Evolutionary conservation across 2,113 vertebrate genomes (phyloP).

Genomic region (Ascaphus truei): DNA sequence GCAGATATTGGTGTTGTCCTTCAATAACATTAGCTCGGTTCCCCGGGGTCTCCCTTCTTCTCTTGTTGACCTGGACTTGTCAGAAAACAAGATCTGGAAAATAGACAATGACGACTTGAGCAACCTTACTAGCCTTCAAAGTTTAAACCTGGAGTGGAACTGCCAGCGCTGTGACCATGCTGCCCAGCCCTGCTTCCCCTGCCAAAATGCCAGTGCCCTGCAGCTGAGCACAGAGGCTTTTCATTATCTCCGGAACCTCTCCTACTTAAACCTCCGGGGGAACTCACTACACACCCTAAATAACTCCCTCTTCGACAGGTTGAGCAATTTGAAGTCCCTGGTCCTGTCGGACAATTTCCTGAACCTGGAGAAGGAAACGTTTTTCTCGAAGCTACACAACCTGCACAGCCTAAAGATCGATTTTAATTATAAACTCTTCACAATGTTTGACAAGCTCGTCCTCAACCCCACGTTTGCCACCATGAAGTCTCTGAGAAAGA

Average conservation of each 20-base stretch:
- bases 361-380: constrained; percentile 59
- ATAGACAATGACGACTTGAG: constrained; percentile 51
- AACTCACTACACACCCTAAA: constrained; percentile 63
- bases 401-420: constrained; percentile 60
- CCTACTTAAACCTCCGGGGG: constrained; percentile 57
- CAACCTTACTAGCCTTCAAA: constrained; percentile 45
- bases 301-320: constrained; percentile 50
- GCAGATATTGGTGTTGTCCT: constrained; percentile 60
- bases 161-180: constrained; percentile 74
- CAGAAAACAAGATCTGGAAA: constrained; percentile 60
- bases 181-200: constrained; percentile 67
- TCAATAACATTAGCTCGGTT: constrained; percentile 68
- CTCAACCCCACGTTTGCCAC: constrained; percentile 53
- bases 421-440: constrained; percentile 64
- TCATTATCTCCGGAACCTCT: constrained; percentile 48
- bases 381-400: constrained; percentile 56
- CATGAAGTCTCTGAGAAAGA: constrained; percentile 48
- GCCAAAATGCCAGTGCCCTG: constrained; percentile 55
- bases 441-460: constrained; percentile 45
- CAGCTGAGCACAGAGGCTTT: constrained; percentile 49
- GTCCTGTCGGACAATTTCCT: constrained; percentile 71
- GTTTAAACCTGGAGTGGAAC: constrained; percentile 67
- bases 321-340: constrained; percentile 47
- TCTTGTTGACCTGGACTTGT: constrained; percentile 58
- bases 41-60: constrained; percentile 62